Percentiles rank a stretch among this genome's conserved stretches.
Conservation (phyloP, 2,797 vertebrate genomes). For the Heteromormyrus szaboi region DNA sequence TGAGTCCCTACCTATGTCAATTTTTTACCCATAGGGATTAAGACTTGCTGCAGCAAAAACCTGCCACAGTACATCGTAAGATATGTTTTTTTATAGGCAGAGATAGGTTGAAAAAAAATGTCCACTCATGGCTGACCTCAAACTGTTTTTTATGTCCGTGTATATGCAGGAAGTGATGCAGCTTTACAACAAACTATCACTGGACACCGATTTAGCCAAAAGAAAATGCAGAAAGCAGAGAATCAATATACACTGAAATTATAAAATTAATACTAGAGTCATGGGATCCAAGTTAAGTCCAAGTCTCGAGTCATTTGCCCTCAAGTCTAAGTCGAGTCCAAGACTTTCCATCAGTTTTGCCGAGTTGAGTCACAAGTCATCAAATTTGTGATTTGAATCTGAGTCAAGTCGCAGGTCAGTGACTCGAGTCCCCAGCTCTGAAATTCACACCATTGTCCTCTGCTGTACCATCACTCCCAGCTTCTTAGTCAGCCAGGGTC, state of each 20-base stretch:
- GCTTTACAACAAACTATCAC: not conserved
- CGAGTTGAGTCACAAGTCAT: not conserved
- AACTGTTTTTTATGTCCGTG: not conserved
- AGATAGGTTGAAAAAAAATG: not conserved
- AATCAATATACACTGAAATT: not conserved
- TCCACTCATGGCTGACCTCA: not conserved
- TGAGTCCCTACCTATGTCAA: not conserved
- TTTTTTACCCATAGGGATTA: too few relatives aligned
- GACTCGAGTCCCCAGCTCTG: not conserved
- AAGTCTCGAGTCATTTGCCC: not conserved
- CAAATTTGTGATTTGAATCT: not conserved
- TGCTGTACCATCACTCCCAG: constrained; percentile 37
- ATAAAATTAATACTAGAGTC: not conserved
- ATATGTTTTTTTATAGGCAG: not conserved
- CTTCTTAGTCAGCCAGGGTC: constrained; percentile 27
- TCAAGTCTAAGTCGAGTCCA: not conserved
- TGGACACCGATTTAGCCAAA: too few relatives aligned
- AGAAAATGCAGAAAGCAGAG: not conserved
- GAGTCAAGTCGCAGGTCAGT: not conserved
- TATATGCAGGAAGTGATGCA: not conserved
- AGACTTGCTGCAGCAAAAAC: not conserved
- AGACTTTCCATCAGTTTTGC: not conserved
- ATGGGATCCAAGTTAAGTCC: not conserved
- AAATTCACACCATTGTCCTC: constrained; percentile 24
- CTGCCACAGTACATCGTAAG: not conserved